Percentiles rank a stretch among this genome's conserved stretches.
Evolutionary conservation across 2,797 vertebrate genomes (phyloP).

Genomic region (Steatocranus sp.): DNA sequence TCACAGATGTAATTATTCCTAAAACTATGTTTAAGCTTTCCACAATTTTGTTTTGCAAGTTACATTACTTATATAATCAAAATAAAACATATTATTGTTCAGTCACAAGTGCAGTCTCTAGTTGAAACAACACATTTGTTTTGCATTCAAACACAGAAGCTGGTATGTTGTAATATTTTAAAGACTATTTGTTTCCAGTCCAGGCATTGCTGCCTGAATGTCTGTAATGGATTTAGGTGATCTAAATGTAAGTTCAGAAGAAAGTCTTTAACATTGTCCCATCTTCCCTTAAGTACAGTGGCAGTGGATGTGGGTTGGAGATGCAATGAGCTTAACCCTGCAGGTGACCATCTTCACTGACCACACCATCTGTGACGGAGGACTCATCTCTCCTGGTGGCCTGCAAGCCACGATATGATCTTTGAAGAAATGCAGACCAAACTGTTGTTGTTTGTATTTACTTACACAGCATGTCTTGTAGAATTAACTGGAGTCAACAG

Average conservation of each 20-base stretch:
- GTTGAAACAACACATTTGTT: neutral
- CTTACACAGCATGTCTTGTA: no score
- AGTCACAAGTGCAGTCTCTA: neutral
- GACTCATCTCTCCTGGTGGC: neutral
- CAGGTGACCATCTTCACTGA: rapidly evolving
- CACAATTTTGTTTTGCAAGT: neutral
- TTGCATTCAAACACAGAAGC: neutral
- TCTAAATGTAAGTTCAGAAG: rapidly evolving
- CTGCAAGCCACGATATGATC: no score
- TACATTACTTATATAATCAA: neutral
- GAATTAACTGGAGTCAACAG: no score
- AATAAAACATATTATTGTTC: neutral
- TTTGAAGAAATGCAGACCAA: no score
- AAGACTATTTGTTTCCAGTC: rapidly evolving
- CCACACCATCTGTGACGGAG: neutral
- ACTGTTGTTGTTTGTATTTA: no score
- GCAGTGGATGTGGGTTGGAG: neutral
- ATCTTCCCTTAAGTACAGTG: neutral
- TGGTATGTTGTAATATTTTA: neutral
- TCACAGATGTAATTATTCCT: neutral
- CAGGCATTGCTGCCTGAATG: rapidly evolving
- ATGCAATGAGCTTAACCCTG: neutral
- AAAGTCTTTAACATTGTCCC: neutral
- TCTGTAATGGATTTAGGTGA: rapidly evolving
- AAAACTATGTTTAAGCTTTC: rapidly evolving